Percentiles rank a stretch among this genome's conserved stretches.
These are phyloP conservation scores for Didymodactylos carnosus DNA, from an alignment of 2,888 invertebrate species.

Conservation along the genomic window DNA sequence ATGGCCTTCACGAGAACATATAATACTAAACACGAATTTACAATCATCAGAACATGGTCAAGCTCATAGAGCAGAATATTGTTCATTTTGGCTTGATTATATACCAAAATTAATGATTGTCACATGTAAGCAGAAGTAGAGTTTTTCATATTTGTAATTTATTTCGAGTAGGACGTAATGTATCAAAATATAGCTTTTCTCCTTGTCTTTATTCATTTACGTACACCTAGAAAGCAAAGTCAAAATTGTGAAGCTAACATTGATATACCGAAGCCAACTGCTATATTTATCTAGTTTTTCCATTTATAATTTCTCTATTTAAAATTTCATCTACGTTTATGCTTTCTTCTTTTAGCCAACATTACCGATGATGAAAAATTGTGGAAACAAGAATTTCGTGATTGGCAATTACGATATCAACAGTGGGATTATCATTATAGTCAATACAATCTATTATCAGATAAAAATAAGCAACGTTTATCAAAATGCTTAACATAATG, in stretches of 20 bases:
- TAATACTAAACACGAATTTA: background rate
- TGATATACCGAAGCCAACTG: too few relatives aligned
- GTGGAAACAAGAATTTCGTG: background rate
- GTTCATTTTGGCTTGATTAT: constrained; percentile 10
- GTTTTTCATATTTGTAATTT: too few relatives aligned
- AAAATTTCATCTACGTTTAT: too few relatives aligned
- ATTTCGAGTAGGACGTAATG: too few relatives aligned
- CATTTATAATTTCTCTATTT: too few relatives aligned
- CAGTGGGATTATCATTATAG: background rate
- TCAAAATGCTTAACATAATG: too few relatives aligned
- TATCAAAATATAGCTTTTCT: too few relatives aligned
- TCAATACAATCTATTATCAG: background rate
- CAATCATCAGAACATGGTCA: background rate
- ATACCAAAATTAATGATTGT: constrained; percentile 1
- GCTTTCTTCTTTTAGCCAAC: background rate
- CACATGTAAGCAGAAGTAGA: constrained; percentile 4
- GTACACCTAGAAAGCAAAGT: too few relatives aligned
- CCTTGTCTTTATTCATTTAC: too few relatives aligned
- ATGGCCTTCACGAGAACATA: background rate
- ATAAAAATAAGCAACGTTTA: background rate
- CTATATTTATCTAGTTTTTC: too few relatives aligned
- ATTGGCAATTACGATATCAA: background rate
- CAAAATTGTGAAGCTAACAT: too few relatives aligned
- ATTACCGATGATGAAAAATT: background rate
- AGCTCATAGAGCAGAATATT: constrained; percentile 7